Conservation (phyloP, 2,888 invertebrate genomes). For the Eudasyphora cyanicolor region DNA sequence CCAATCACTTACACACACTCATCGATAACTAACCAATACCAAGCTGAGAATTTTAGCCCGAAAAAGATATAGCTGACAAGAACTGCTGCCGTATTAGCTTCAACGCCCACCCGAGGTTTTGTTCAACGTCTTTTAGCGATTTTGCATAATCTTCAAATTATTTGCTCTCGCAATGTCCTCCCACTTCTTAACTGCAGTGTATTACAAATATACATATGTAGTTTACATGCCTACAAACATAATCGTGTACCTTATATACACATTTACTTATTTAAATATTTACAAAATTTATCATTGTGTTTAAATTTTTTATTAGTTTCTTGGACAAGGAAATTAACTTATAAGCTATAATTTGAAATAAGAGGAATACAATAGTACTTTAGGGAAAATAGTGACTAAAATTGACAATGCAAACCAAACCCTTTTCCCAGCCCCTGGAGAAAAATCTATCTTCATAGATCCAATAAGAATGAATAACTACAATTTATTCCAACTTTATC, state of each 20-base stretch:
- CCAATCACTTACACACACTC: neutral
- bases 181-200: no score
- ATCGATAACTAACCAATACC: neutral
- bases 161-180: neutral
- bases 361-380: no score
- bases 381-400: no score
- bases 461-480: no score
- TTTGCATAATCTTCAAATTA: conserved; percentile 19
- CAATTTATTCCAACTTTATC: no score
- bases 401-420: no score
- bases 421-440: no score
- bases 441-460: no score
- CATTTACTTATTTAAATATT: conserved; percentile 2
- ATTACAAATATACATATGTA: neutral
- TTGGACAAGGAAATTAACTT: neutral
- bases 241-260: neutral
- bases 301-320: neutral
- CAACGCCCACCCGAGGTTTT: neutral
- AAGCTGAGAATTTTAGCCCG: neutral
- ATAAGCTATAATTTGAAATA: neutral
- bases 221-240: neutral
- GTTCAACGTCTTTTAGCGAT: neutral
- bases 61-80: neutral
- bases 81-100: neutral
- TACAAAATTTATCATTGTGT: conserved; percentile 1